Conservation (phyloP, 2,888 invertebrate genomes). For the Aporophyla lueneburgensis region DNA sequence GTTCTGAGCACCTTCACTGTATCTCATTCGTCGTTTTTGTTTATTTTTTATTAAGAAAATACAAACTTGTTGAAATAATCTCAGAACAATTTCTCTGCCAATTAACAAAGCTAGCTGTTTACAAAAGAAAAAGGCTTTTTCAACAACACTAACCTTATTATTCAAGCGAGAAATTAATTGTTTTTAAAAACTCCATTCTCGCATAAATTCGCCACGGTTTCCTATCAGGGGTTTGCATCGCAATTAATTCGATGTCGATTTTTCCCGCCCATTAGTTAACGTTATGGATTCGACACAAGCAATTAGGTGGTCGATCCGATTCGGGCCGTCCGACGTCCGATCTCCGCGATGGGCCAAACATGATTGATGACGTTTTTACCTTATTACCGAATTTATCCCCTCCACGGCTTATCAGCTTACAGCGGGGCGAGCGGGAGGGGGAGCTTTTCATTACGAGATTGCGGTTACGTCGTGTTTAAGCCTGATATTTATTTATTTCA, state of each 20-base stretch:
- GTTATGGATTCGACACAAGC: constrained; percentile 82
- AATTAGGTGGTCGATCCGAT: constrained; percentile 82
- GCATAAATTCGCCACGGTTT: constrained; percentile 67
- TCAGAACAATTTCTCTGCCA: constrained; percentile 58
- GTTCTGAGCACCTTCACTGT: constrained; percentile 20
- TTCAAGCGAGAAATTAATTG: constrained; percentile 61
- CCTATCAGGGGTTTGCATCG: constrained; percentile 71
- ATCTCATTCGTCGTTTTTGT: constrained; percentile 11
- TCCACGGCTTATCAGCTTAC: constrained; percentile 72
- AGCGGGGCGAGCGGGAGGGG: constrained; percentile 69
- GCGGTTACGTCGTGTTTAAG: constrained; percentile 78
- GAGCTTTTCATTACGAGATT: constrained; percentile 80
- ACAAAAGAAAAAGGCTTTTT: constrained; percentile 52
- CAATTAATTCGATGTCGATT: constrained; percentile 81
- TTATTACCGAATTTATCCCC: constrained; percentile 71
- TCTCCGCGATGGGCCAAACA: constrained; percentile 73
- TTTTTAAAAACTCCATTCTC: constrained; percentile 67
- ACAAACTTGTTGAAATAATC: constrained; percentile 36
- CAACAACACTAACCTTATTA: constrained; percentile 56
- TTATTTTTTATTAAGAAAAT: constrained; percentile 36
- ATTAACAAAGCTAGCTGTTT: constrained; percentile 59
- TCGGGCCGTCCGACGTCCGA: constrained; percentile 67
- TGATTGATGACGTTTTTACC: constrained; percentile 86
- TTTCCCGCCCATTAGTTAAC: constrained; percentile 81
- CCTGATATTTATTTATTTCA: constrained; percentile 76